Conservation (phyloP, 64 coral and sea anemone species). For the Dendronephthya gigantea region DNA sequence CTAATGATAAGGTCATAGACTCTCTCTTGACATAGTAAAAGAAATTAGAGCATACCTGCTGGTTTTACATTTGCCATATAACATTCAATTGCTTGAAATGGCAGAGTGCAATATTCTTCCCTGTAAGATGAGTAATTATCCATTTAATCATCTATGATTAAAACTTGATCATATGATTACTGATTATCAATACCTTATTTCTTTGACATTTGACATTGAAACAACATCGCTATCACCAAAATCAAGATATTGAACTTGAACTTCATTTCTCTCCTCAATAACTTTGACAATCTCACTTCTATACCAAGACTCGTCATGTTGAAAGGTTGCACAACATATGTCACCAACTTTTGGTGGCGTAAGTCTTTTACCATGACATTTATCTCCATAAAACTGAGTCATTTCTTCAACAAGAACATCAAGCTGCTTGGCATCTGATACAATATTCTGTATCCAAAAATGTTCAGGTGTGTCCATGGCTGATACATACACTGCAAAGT, state of each 20-base stretch:
- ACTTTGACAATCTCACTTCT: slow-evolving; percentile 38
- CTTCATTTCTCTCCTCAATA: slow-evolving; percentile 19
- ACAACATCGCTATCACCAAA: slow-evolving; percentile 53
- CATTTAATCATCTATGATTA: too few relatives aligned
- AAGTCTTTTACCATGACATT: not conserved
- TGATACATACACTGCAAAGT: slow-evolving; percentile 10
- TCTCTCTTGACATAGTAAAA: not conserved
- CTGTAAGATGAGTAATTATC: slow-evolving; percentile 32
- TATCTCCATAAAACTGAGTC: not conserved
- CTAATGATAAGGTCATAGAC: not conserved
- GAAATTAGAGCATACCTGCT: slow-evolving; percentile 42
- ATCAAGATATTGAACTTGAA: slow-evolving; percentile 48
- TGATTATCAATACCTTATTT: too few relatives aligned
- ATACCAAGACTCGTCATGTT: slow-evolving; percentile 50
- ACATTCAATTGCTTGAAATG: slow-evolving; percentile 87
- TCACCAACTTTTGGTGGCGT: slow-evolving; percentile 6
- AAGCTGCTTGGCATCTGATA: not conserved
- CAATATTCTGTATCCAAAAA: slow-evolving; percentile 1
- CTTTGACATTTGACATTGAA: slow-evolving; percentile 38
- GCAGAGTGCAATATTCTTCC: slow-evolving; percentile 43
- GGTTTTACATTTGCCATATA: slow-evolving; percentile 49
- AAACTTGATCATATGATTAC: too few relatives aligned
- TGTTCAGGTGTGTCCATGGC: not conserved
- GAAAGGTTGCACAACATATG: not conserved
- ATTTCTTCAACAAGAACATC: not conserved